Evolutionary conservation across 2,888 invertebrate genomes (phyloP).

Genomic region (Melipona bicolor): DNA sequence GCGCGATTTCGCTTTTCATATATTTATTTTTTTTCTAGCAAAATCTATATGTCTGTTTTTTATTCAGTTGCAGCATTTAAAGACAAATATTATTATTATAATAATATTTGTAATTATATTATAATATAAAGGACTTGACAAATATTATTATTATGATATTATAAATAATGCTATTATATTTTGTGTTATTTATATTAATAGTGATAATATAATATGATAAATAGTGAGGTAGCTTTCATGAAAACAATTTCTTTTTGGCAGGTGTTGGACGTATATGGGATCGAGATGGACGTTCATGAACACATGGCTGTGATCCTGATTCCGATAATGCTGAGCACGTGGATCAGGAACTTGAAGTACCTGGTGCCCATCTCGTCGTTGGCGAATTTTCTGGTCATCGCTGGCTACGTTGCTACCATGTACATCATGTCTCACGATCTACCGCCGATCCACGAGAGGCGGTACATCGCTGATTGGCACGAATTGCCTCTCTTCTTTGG

Average conservation of each 20-base stretch:
- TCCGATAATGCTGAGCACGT: conserved; percentile 90
- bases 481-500: conserved; percentile 96
- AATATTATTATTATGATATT: too few species aligned
- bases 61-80: too few species aligned
- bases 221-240: too few species aligned
- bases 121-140: too few species aligned
- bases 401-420: conserved; percentile 91
- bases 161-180: too few species aligned
- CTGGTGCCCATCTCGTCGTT: conserved; percentile 91
- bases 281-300: conserved; percentile 87
- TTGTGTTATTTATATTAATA: neutral
- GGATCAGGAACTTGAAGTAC: conserved; percentile 91
- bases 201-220: too few species aligned
- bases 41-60: neutral
- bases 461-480: conserved; percentile 87
- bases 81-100: too few species aligned
- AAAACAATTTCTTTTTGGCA: conserved; percentile 76
- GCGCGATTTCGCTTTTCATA: neutral
- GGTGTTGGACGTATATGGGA: conserved; percentile 89
- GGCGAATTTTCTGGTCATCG: conserved; percentile 91
- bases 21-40: neutral
- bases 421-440: conserved; percentile 91
- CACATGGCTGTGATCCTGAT: conserved; percentile 91
- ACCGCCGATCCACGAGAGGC: conserved; percentile 87
- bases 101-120: too few species aligned